Base-by-base conservation (phyloP, 2,797 vertebrate genomes). In the Lagocephalus sceleratus region DNA sequence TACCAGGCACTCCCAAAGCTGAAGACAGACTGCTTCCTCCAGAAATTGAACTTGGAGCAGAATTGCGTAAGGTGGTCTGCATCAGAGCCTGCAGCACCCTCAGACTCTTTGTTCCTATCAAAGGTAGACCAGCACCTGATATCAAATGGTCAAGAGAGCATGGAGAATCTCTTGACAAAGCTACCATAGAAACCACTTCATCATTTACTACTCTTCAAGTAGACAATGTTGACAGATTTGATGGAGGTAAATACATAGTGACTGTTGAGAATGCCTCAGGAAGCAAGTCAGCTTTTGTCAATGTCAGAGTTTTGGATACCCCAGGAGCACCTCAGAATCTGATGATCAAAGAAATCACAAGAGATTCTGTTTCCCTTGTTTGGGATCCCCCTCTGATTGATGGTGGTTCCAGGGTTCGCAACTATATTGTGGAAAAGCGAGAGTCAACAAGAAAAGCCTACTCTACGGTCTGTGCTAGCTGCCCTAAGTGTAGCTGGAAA, bases 331-430 rank as follows among this genome's bases (percentile, higher is more conserved):
- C 97, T 65, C 93, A 95, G 74, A 93, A 96, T 82, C 86, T 99
- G 26, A 84, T 91, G 47, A 78, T 99, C 56, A 99, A 95, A 71
- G 97, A 99, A 73, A 88, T 99, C 75, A 95, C 93, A 21, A 97
- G 91, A 88, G 92, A 94, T 76, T 99, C 97, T 20, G 95, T 94
- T 65, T 96, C 93, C n/a, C 85, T 99, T 20, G 91, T 94, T 20
- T 99, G 97, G 97, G 97, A 99, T 38, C 94, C 95, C 63, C 97
- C 97, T 58, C 83, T 98, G 45, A 90, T 98, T 78, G 97, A 99
- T 51, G 97, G 97, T 66, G 97, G 97, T 14, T 94, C 96, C 41
- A 97, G 95, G 89, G 92, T 98, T 71, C 97, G 93, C 60, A 98
- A 92, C 85, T 99, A 99, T 51, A 92, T 99, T 48, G 92, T 99